Evolutionary conservation across 2,888 invertebrate species (phyloP), one percentile per base, ranked within the genome.

Genomic region (Pyrrhosoma nymphula): DNA sequence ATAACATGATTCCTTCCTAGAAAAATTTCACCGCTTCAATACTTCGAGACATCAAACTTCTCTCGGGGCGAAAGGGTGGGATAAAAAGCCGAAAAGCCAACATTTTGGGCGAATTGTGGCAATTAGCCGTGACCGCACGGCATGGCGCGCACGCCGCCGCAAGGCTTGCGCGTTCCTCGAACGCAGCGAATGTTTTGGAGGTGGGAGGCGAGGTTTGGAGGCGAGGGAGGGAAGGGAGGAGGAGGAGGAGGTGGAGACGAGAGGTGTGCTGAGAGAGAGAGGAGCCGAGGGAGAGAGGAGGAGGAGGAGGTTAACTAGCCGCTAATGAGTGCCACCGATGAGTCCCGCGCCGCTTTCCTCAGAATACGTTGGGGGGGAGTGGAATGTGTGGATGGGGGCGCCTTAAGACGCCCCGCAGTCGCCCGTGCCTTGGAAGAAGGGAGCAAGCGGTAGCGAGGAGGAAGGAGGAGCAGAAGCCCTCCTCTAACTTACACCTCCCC

Each of bases 261-360:
- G 47, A 47, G 69, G n/a, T 26, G n/a, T 20, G n/a, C 10, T 8
- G 69, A 12, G 69, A 26, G 69, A 69, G 69, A 26, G 69, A 69
- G 69, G 69, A 69, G 69, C 26, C 10, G 39, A 20, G 39, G 88
- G 60, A n/a, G n/a, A n/a, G 60, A n/a, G 39, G 91, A 63, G 91
- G 60, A n/a, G 39, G 60, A n/a, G 39, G 91, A 63, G 91, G 60
- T 91, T 91, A 91, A 91, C 91, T 56, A 91, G 60, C 60, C 91
- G 91, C 91, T 91, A 91, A 91, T 91, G 91, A 91, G 91, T 26
- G 91, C 91, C 39, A 63, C 60, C 39, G n/a, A 69, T 69, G 91
- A 30, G 60, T 88, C 88, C 88, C 88, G 23, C 47, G 88, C 47
- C 69, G 26, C n/a, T 69, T 69, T 23, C 69, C 69, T 69, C n/a